These are phyloP conservation scores for Cyphomyrus plagiostoma DNA, from an alignment of 2,113 vertebrate genomes.

Conservation along the genomic window DNA sequence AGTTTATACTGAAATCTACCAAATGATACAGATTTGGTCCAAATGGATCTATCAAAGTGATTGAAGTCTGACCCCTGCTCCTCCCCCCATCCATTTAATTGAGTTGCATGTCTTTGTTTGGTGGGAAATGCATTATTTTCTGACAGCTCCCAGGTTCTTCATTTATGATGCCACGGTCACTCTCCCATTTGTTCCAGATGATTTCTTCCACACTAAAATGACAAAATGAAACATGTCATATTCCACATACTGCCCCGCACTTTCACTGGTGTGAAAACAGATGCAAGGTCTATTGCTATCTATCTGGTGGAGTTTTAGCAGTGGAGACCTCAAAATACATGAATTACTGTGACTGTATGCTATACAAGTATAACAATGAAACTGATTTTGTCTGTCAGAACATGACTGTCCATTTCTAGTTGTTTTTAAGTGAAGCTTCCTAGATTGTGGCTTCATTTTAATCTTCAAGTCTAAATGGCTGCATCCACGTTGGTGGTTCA, in stretches of 20 bases:
- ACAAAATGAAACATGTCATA: constrained; percentile 21
- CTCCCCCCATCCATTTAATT: not conserved
- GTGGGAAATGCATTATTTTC: not conserved
- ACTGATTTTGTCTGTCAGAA: not conserved
- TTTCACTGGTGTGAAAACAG: not conserved
- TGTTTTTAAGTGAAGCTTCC: not conserved
- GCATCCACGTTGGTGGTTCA: constrained; percentile 37
- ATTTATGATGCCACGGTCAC: constrained; percentile 80
- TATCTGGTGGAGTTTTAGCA: not conserved
- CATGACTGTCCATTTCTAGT: not conserved
- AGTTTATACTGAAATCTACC: not conserved
- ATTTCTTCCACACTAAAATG: constrained; percentile 83
- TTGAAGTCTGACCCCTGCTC: not conserved
- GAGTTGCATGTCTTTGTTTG: not conserved
- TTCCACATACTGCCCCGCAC: not conserved
- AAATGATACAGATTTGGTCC: not conserved
- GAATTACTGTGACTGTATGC: not conserved
- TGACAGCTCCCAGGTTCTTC: constrained; percentile 65
- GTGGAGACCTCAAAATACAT: not conserved
- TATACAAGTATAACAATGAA: not conserved
- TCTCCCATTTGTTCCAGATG: constrained; percentile 97
- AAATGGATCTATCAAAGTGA: not conserved
- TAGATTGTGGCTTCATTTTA: not conserved
- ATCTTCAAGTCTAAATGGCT: not conserved
- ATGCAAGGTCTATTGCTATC: not conserved